A percentile compares a stretch with the other conserved stretches of the same genome.
Conservation (phyloP, 2,888 invertebrate species). For the Lysandra bellargus region DNA sequence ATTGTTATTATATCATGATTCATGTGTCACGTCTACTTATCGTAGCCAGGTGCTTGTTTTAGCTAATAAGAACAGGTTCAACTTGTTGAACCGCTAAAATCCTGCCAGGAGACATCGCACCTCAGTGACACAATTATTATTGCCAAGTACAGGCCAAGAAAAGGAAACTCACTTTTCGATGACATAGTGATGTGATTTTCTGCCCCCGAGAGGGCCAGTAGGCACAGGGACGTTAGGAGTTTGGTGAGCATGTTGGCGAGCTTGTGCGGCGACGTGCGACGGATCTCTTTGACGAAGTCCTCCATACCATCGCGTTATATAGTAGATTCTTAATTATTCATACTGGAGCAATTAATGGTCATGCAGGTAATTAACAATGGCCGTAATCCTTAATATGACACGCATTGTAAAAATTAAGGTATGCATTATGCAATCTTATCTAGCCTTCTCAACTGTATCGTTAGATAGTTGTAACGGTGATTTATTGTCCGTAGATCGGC, state of each 20-base stretch:
- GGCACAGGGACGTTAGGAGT: background rate
- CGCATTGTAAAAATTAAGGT: background rate
- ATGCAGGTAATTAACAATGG: background rate
- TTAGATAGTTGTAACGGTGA: no score
- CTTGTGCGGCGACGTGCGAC: background rate
- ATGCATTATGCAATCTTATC: background rate
- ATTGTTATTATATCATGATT: no score
- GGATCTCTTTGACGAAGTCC: background rate
- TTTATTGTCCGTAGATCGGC: no score
- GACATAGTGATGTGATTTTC: background rate
- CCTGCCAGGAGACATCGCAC: no score
- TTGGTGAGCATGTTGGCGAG: constrained; percentile 16
- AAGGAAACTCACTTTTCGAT: background rate
- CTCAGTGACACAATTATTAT: no score
- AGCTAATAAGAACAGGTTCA: no score
- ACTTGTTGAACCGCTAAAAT: no score
- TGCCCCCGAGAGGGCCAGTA: background rate
- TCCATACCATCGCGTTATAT: background rate
- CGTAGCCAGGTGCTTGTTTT: no score
- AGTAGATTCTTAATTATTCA: background rate
- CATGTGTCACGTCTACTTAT: no score
- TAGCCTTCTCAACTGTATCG: background rate
- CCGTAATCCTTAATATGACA: background rate
- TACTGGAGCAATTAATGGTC: background rate
- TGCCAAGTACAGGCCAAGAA: no score